These are phyloP conservation scores for Lucilia cuprina DNA, from an alignment of 1,140 invertebrate species.

Conservation along the genomic window DNA sequence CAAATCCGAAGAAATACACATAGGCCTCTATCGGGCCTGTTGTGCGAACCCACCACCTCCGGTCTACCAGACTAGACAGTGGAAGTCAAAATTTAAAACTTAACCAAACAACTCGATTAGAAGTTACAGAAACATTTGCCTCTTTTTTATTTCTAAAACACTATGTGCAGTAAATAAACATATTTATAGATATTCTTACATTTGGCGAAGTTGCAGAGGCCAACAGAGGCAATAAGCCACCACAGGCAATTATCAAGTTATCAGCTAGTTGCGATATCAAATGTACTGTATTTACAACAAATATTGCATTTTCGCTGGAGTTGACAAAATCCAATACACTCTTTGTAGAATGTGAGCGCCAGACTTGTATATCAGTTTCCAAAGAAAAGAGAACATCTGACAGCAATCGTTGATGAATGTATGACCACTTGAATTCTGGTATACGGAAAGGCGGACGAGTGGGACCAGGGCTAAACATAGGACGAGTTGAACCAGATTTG, in stretches of 20 bases:
- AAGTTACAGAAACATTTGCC: no score
- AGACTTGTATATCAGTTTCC: constrained; percentile 95
- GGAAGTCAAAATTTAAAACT: no score
- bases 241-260: constrained; percentile 98
- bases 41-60: no score
- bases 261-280: constrained; percentile 98
- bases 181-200: constrained; percentile 70
- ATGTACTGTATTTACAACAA: constrained; percentile 99
- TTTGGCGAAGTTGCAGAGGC: constrained; percentile 98
- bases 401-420: constrained; percentile 95
- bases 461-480: constrained; percentile 94
- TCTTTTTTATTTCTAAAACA: no score
- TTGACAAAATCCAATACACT: constrained; percentile 98
- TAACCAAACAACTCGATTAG: no score
- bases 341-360: constrained; percentile 91
- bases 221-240: constrained; percentile 93
- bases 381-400: constrained; percentile 97
- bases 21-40: no score
- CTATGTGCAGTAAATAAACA: no score
- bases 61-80: no score
- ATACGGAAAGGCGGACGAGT: constrained; percentile 97
- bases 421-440: constrained; percentile 99
- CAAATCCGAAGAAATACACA: no score
- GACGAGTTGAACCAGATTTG: constrained; percentile 70
- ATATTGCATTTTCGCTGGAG: constrained; percentile 96